These are phyloP conservation scores for Caradrina clavipalpis DNA, from an alignment of 2,888 invertebrate genomes.

Conservation along the genomic window DNA sequence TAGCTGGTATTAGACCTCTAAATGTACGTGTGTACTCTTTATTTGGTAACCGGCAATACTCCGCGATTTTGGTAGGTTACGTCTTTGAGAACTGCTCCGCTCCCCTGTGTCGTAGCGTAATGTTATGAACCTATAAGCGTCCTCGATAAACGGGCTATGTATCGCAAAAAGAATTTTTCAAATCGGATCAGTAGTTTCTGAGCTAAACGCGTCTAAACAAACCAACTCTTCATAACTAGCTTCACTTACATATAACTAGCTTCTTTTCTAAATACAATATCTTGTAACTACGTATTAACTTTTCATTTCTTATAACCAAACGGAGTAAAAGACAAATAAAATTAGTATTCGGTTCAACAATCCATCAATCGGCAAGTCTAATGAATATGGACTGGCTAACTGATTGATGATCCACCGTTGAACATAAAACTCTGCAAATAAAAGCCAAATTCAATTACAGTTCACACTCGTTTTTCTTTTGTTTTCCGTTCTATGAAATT, in stretches of 20 bases:
- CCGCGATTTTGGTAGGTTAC: too few relatives aligned
- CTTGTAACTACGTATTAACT: background rate
- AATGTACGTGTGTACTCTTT: background rate
- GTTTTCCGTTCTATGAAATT: background rate
- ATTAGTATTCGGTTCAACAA: slow-evolving; percentile 11
- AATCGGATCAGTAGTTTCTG: too few relatives aligned
- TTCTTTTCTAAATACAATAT: background rate
- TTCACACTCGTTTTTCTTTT: background rate
- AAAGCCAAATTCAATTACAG: background rate
- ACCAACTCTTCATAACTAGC: too few relatives aligned
- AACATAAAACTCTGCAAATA: background rate
- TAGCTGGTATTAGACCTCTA: slow-evolving; percentile 3
- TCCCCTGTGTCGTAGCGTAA: too few relatives aligned
- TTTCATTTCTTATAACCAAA: background rate
- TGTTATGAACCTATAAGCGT: too few relatives aligned
- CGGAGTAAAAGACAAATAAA: background rate
- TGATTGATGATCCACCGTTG: slow-evolving; percentile 7
- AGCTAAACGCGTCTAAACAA: too few relatives aligned
- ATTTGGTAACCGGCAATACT: background rate
- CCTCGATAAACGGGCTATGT: too few relatives aligned
- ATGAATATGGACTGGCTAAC: slow-evolving; percentile 9
- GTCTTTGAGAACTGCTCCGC: too few relatives aligned
- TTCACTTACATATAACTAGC: too few relatives aligned
- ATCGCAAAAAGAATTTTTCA: too few relatives aligned
- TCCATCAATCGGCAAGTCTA: slow-evolving; percentile 11